Evolutionary conservation across 2,888 invertebrate genomes (phyloP).

Genomic region (Melipona bicolor): DNA sequence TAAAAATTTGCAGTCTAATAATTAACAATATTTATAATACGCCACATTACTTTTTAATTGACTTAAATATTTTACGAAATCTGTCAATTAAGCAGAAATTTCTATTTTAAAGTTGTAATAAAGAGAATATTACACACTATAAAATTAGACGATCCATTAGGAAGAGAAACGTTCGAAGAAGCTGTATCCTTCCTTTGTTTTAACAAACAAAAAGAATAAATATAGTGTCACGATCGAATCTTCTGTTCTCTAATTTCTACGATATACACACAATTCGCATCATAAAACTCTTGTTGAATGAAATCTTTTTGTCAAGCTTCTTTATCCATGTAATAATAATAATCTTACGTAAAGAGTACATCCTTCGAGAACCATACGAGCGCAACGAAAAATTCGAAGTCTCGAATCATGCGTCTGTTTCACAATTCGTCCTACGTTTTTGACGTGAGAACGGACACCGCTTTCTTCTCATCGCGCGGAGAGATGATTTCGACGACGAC

Average conservation of each 20-base stretch:
- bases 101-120: too few species aligned
- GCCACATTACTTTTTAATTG: too few species aligned
- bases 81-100: too few species aligned
- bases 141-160: too few species aligned
- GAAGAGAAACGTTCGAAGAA: too few species aligned
- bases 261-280: background rate
- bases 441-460: background rate
- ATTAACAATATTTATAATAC: too few species aligned
- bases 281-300: background rate
- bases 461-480: background rate
- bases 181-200: too few species aligned
- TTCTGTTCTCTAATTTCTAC: slow-evolving; percentile 19
- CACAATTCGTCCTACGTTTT: slow-evolving; percentile 23
- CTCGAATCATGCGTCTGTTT: slow-evolving; percentile 55
- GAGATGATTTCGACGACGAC: background rate
- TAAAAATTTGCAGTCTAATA: too few species aligned
- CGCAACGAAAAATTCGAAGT: slow-evolving; percentile 25
- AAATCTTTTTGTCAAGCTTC: slow-evolving; percentile 1
- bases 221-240: background rate
- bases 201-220: too few species aligned
- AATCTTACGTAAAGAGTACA: slow-evolving; percentile 54
- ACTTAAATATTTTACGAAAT: too few species aligned
- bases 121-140: too few species aligned
- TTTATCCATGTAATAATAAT: slow-evolving; percentile 1
- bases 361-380: background rate